phyloP scores from a whole-genome alignment of 1,140 invertebrate species.

The Globodera ellingtonae region DNA sequence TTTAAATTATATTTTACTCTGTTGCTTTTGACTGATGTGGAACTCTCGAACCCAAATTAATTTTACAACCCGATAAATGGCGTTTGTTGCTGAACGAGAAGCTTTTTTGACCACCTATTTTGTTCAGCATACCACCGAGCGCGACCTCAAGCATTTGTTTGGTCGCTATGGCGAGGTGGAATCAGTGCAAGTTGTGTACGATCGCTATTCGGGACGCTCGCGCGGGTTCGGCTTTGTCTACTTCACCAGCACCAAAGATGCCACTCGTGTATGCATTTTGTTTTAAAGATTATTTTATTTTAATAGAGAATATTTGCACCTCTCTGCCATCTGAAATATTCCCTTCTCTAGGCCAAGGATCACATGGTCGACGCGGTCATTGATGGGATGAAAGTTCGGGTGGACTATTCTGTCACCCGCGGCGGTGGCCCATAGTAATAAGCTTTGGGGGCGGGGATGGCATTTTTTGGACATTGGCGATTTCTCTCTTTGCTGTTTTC shows the following conservation, averaged over 20 bases:
- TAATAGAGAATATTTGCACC: not conserved
- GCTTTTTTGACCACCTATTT: too few relatives aligned
- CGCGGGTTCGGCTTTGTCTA: slow-evolving; percentile 96
- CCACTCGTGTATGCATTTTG: slow-evolving; percentile 71
- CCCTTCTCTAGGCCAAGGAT: slow-evolving; percentile 77
- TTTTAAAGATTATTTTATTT: not conserved
- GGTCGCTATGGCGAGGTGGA: slow-evolving; percentile 43
- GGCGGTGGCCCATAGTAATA: slow-evolving; percentile 36
- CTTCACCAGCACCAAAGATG: slow-evolving; percentile 84
- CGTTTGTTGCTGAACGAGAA: not conserved
- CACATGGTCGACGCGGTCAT: slow-evolving; percentile 89
- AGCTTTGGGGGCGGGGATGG: too few relatives aligned
- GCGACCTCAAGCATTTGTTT: slow-evolving; percentile 41
- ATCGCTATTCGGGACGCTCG: slow-evolving; percentile 76
- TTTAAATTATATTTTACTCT: too few relatives aligned
- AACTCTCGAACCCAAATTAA: not conserved
- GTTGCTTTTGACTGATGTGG: too few relatives aligned
- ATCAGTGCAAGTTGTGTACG: slow-evolving; percentile 43
- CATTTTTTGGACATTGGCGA: not conserved
- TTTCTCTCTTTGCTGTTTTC: not conserved
- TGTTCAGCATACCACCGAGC: slow-evolving; percentile 35
- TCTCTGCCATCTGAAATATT: slow-evolving; percentile 1
- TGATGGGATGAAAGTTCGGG: slow-evolving; percentile 86
- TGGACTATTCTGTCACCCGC: slow-evolving; percentile 90
- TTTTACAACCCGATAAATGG: not conserved